Base-by-base conservation (phyloP, 2,888 invertebrate species). In the Oscheius sp. region DNA sequence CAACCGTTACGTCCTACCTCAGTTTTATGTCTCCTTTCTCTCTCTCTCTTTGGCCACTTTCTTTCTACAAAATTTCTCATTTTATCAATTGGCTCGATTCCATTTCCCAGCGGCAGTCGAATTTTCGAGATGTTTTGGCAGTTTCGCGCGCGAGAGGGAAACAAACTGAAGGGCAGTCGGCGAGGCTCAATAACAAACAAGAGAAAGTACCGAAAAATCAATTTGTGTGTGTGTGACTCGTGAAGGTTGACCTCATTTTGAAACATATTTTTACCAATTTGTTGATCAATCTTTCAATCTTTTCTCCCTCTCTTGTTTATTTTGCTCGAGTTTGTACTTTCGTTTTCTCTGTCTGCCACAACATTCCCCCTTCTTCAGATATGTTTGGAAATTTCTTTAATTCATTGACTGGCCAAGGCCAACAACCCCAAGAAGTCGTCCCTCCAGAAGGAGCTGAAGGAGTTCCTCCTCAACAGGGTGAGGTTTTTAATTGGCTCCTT, bases 321-420 rank as follows among this genome's bases (percentile, higher is more conserved):
- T n/a, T n/a, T n/a, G n/a, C n/a, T n/a, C n/a, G n/a, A n/a, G n/a
- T n/a, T n/a, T n/a, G n/a, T n/a, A n/a, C n/a, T n/a, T n/a, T n/a
- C n/a, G n/a, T n/a, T n/a, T n/a, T 42, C 42, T 12, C 17, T 42
- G n/a, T 12, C 15, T 6, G 15, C 42, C 12, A 10, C 12, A 34
- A 34, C 37, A 34, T 34, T 34, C 37, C 37, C 42, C 12, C 17
- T 17, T 42, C 42, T 17, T 17, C 37, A 34, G 37, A 42, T 20
- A 55, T 55, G 55, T 55, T 55, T 17, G 37, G 37, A 34, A 55
- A 55, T 33, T 34, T 55, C 23, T 37, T 55, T 17, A 55, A 55
- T 55, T n/a, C n/a, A 20, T 37, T 55, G 23, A 33, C 55, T 55
- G 55, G 55, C 20, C 8, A 34, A 4, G n/a, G 34, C 6, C 55